A percentile compares a stretch with the other conserved stretches of the same genome.
Evolutionary conservation across 2,113 vertebrate species (phyloP).

Genomic region (Catharus bicknelli): DNA sequence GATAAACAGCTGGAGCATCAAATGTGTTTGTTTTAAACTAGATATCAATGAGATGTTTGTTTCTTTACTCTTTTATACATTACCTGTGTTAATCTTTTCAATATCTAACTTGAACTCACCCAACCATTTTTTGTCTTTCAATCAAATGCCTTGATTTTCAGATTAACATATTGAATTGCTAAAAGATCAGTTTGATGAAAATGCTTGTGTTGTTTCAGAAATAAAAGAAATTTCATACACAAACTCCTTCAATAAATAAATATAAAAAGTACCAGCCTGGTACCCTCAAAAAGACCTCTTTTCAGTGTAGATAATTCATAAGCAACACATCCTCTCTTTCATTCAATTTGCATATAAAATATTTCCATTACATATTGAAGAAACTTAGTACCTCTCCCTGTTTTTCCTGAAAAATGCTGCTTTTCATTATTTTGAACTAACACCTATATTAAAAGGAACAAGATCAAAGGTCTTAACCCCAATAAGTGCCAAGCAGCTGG

Average conservation of each 20-base stretch:
- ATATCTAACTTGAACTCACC: background rate
- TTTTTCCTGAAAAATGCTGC: background rate
- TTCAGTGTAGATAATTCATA: background rate
- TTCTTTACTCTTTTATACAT: background rate
- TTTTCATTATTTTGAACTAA: background rate
- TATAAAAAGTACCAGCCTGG: background rate
- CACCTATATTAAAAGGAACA: background rate
- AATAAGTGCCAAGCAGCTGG: background rate
- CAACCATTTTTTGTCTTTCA: background rate
- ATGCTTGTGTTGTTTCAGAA: background rate
- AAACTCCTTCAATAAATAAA: background rate
- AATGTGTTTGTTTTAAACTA: background rate
- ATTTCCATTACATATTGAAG: background rate
- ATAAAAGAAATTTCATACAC: background rate
- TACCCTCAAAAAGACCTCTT: background rate
- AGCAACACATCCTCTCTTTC: background rate
- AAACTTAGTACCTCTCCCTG: background rate
- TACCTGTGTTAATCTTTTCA: background rate
- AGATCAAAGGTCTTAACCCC: background rate
- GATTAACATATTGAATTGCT: fast-evolving
- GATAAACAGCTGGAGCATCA: background rate
- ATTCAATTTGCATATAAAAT: background rate
- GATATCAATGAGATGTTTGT: background rate
- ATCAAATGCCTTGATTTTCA: background rate
- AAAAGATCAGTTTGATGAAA: background rate